Evolutionary conservation across 2,113 vertebrate species (phyloP), one percentile per base, ranked within the genome.

Genomic region (Misgurnus mizolepis): DNA sequence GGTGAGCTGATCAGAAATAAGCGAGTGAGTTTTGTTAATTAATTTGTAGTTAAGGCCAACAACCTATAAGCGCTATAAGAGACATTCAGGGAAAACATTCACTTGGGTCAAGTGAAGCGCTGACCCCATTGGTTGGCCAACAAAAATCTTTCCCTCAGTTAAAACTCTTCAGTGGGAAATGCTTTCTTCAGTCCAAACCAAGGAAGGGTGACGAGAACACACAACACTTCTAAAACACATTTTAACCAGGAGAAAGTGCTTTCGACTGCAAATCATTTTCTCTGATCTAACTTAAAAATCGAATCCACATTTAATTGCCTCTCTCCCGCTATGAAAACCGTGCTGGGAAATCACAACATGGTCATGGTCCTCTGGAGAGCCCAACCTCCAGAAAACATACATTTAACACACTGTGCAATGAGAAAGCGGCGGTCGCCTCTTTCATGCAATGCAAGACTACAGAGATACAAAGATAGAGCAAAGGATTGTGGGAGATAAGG

Each of bases 301-400:
- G 66, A 77, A 77, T 77, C 62, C 74, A 66, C 62, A 66, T 77
- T 66, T 77, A 77, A 77, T 77, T 77, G 74, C 74, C 49, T 66
- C 34, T 77, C 61, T 50, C 74, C 11, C 62, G 18, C 43, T 40
- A 77, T 66, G 11, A 77, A 66, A 77, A 53, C 60, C 62, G 39
- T 50, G 60, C 61, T 55, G 60, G 62, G 39, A 77, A 66, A 76
- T 66, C 62, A 77, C 74, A 65, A 66, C 74, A 66, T 55, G 47
- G 47, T 77, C 41, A 41, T 61, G 45, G 62, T 77, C 73, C 77
- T 67, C 79, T 82, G 84, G 90, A 92, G 91, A 93, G 92, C 90
- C 92, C 90, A 92, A 87, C 90, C 89, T 92, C 91, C 89, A 91
- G 88, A 84, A 85, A 83, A 76, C 53, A 17, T 67, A 76, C 58